Conservation (phyloP, 2,888 invertebrate genomes). For the Melolontha melolontha region DNA sequence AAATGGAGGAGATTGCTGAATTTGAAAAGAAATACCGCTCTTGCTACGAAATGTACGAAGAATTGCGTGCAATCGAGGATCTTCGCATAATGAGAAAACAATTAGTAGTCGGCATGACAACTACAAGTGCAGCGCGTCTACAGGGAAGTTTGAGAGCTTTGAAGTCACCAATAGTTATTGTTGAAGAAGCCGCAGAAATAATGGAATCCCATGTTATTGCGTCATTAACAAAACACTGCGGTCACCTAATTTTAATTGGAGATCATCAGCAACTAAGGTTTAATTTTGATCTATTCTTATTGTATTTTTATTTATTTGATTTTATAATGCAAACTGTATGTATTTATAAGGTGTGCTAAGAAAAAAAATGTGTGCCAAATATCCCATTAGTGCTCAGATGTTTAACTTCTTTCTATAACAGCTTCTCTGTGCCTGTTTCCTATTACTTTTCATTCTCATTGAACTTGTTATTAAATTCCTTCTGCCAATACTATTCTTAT, state of each 20-base stretch:
- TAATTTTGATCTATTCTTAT: background rate
- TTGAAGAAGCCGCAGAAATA: constrained; percentile 92
- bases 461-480: too few relatives aligned
- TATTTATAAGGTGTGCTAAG: too few relatives aligned
- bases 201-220: constrained; percentile 86
- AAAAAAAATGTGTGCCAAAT: too few relatives aligned
- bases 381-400: too few relatives aligned
- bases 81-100: constrained; percentile 68
- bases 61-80: constrained; percentile 68
- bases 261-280: constrained; percentile 82
- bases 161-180: constrained; percentile 76
- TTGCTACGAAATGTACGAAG: constrained; percentile 46
- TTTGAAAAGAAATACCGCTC: constrained; percentile 50
- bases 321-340: too few relatives aligned
- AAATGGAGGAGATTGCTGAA: constrained; percentile 48
- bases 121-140: constrained; percentile 79
- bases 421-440: too few relatives aligned
- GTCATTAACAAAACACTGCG: constrained; percentile 76
- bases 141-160: constrained; percentile 73
- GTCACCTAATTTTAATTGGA: constrained; percentile 90
- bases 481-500: too few relatives aligned
- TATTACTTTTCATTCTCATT: too few relatives aligned
- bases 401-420: too few relatives aligned
- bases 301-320: too few relatives aligned
- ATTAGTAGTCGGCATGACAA: constrained; percentile 80